Evolutionary conservation across 2,113 vertebrate genomes (phyloP), one percentile per base, ranked within the genome.

Genomic region (Neogobius melanostomus): DNA sequence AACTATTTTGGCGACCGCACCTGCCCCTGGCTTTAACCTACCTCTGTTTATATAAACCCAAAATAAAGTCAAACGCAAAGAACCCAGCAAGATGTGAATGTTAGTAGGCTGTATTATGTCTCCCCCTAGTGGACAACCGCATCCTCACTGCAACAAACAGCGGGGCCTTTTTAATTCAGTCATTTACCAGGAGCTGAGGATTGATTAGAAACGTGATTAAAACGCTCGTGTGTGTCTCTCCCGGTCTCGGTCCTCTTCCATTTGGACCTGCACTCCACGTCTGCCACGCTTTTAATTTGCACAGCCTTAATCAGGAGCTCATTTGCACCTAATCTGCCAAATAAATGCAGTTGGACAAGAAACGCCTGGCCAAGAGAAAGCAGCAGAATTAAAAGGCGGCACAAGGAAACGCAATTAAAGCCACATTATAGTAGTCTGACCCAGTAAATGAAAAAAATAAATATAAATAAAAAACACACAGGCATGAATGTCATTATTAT

Each of bases 111-210:
- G 74, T 87, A 65, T 80, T 28, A 79, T 74, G 56, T 76, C 76
- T 42, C 86, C 90, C 89, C 69, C 89, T 90, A 78, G 84, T 89
- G 90, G 89, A 11, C 2, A 0, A 3, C 17, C 49, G 17, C 0
- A n/a, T 64, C 15, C 63, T 36, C 42, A 21, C 57, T 6, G 11
- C 28, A 16, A 51, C 11, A 3, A 3, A 53, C 36, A 53, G 71
- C 15, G 21, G 52, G 17, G 63, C n/a, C 11, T 8, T 36, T 10
- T 7, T 11, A 36, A 6, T 36, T 28, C 52, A 10, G 6, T 10
- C 11, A 6, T 15, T 49, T 56, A 54, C 28, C 64, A 64, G 46
- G 44, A 36, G 6, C 17, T 4, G 21, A 68, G 75, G 62, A 8
- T 54, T 44, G 57, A 70, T 56, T 65, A 62, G 28, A 71, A 42